Evolutionary conservation across 2,113 vertebrate genomes (phyloP).

Genomic region (Corapipo altera): DNA sequence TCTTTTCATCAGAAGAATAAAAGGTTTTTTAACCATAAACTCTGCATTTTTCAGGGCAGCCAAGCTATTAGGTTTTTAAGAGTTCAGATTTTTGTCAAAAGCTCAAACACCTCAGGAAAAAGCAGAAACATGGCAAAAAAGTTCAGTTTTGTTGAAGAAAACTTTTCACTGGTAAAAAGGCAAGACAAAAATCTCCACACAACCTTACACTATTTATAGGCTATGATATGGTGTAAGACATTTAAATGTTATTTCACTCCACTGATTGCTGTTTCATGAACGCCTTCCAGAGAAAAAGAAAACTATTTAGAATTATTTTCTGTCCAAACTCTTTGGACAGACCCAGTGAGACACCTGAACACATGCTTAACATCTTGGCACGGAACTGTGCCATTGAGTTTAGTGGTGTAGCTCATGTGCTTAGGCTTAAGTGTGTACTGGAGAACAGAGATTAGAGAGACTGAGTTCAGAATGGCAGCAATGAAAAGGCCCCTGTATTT

Average conservation of each 20-base stretch:
- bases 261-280: neutral
- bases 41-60: neutral
- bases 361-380: neutral
- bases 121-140: neutral
- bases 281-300: neutral
- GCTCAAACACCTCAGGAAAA: neutral
- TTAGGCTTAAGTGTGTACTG: constrained; percentile 12
- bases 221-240: neutral
- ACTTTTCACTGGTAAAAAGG: neutral
- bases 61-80: neutral
- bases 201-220: neutral
- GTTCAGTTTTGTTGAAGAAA: neutral
- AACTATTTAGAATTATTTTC: neutral
- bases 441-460: constrained; percentile 17
- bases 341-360: neutral
- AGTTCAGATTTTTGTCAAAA: neutral
- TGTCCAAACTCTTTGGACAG: neutral
- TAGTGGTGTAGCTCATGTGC: neutral
- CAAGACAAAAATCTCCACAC: neutral
- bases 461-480: neutral
- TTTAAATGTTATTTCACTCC: neutral
- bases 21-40: neutral
- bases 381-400: neutral
- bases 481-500: neutral
- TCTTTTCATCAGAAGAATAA: constrained; percentile 1